phyloP scores from a whole-genome alignment of 2,113 vertebrate species.

The Nymphicus hollandicus region DNA sequence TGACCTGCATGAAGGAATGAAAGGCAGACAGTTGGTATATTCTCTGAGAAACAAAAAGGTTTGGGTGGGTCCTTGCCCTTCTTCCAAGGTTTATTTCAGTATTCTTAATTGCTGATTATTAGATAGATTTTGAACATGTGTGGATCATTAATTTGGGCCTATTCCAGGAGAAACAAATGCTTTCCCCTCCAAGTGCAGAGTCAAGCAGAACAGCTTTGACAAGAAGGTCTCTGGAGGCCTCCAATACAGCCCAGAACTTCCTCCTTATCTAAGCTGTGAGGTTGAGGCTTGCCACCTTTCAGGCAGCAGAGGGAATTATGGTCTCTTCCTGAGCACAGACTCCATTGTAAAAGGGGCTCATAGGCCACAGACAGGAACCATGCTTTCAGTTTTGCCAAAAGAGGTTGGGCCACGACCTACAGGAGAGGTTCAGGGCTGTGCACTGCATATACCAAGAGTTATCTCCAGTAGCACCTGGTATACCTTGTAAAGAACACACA shows the following conservation, averaged over 20 bases:
- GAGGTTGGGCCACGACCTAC: background rate
- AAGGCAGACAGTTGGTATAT: background rate
- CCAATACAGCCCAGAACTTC: background rate
- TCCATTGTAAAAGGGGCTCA: background rate
- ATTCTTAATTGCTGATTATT: background rate
- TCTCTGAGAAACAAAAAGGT: background rate
- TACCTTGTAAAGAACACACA: background rate
- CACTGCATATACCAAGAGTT: accelerated
- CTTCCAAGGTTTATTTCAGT: background rate
- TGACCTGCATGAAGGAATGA: background rate
- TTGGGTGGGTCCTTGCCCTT: background rate
- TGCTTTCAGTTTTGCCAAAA: background rate
- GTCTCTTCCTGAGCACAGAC: background rate
- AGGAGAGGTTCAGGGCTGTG: background rate
- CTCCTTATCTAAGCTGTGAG: background rate
- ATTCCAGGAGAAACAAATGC: background rate
- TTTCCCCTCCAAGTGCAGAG: background rate
- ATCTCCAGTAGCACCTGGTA: background rate
- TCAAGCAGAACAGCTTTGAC: background rate
- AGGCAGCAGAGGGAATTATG: background rate
- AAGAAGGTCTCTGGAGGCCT: background rate
- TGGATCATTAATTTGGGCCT: background rate
- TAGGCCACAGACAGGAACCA: background rate
- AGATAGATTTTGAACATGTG: background rate
- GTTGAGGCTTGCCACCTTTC: background rate